Evolutionary conservation across 2,797 vertebrate genomes (phyloP).

Genomic region (Gymnodraco acuticeps): DNA sequence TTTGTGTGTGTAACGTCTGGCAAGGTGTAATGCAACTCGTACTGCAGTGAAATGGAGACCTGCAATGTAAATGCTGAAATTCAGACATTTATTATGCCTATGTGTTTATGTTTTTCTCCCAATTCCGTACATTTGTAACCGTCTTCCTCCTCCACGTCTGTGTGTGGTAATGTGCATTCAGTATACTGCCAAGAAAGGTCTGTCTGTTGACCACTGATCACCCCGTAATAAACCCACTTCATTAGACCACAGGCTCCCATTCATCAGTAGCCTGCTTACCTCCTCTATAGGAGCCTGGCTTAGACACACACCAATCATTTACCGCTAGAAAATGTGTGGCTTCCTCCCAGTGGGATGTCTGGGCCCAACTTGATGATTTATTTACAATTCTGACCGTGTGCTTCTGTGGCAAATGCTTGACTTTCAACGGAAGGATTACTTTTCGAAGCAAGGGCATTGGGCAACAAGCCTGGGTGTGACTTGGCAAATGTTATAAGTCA

Average conservation of each 20-base stretch:
- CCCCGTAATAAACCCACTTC: constrained; percentile 80
- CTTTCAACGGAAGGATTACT: constrained; percentile 66
- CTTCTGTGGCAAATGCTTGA: constrained; percentile 56
- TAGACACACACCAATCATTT: constrained; percentile 61
- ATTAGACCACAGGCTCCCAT: constrained; percentile 77
- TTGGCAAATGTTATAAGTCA: constrained; percentile 56
- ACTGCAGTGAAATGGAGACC: constrained; percentile 5
- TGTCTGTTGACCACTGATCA: constrained; percentile 70
- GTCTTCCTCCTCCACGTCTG: neutral
- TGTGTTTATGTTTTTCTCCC: neutral
- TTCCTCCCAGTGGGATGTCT: constrained; percentile 58
- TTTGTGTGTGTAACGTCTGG: constrained; percentile 29
- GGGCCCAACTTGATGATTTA: constrained; percentile 65
- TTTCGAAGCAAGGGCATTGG: constrained; percentile 55
- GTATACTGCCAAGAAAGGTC: constrained; percentile 62
- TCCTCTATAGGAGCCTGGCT: constrained; percentile 55
- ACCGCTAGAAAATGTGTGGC: constrained; percentile 45
- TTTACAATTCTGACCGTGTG: constrained; percentile 72
- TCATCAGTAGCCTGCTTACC: constrained; percentile 69
- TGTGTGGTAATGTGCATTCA: constrained; percentile 41
- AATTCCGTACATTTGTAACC: neutral
- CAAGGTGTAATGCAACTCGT: constrained; percentile 7
- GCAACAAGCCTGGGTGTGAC: constrained; percentile 60
- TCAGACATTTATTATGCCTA: neutral
- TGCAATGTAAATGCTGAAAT: constrained; percentile 39